Evolutionary conservation across 23 tunicate species (phyloP).

Genomic region (Phallusia fumigata): DNA sequence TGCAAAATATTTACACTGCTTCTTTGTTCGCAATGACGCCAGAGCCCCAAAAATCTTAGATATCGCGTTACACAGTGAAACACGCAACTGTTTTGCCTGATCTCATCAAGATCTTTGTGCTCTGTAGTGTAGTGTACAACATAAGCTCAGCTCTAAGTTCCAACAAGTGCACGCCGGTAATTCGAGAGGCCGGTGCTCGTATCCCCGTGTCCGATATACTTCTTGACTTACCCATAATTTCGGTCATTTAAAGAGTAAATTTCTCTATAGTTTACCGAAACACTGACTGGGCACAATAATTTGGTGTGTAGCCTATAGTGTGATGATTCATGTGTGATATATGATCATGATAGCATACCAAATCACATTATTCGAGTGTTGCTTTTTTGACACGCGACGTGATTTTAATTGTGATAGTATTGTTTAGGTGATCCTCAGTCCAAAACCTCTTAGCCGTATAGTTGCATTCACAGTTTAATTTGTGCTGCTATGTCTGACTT

Average conservation of each 20-base stretch:
- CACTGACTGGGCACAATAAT: too few species aligned
- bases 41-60: background rate
- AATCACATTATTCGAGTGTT: too few species aligned
- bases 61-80: background rate
- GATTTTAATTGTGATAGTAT: too few species aligned
- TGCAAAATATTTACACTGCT: slow-evolving; percentile 6
- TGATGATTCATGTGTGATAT: too few species aligned
- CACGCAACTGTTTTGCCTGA: slow-evolving; percentile 7
- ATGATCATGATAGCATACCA: too few species aligned
- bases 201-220: slow-evolving; percentile 16
- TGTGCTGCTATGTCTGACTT: too few species aligned
- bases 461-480: too few species aligned
- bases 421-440: too few species aligned
- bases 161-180: slow-evolving; percentile 1
- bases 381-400: too few species aligned
- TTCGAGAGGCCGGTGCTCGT: slow-evolving; percentile 16
- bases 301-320: too few species aligned
- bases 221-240: slow-evolving; percentile 12
- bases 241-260: background rate
- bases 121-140: background rate
- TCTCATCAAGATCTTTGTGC: slow-evolving; percentile 10
- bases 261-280: background rate
- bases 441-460: too few species aligned
- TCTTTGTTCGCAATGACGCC: slow-evolving; percentile 8
- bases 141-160: background rate